A percentile compares a stretch with the other conserved stretches of the same genome.
Conservation (phyloP, 1,140 invertebrate species). For the Nasonia vitripennis region DNA sequence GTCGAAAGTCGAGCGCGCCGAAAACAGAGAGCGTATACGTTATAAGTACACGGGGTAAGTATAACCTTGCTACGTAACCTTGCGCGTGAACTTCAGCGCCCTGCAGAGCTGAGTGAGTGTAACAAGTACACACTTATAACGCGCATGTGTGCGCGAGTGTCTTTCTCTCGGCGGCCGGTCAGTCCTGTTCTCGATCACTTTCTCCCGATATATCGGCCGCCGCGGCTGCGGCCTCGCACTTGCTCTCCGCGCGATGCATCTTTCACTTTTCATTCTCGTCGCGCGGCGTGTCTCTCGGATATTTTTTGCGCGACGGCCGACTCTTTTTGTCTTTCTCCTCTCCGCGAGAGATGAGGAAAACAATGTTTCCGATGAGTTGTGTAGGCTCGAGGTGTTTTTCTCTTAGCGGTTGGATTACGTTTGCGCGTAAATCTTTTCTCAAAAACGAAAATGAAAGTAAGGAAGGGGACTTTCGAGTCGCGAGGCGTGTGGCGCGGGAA, state of each 20-base stretch:
- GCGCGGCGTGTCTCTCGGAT: not conserved
- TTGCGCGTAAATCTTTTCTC: no score
- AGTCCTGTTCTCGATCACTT: constrained; percentile 69
- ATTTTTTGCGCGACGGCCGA: not conserved
- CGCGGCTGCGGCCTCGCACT: constrained; percentile 43
- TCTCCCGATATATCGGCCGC: constrained; percentile 57
- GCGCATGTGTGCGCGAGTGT: not conserved
- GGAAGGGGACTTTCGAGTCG: no score
- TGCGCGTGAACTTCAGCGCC: constrained; percentile 63
- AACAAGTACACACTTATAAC: no score
- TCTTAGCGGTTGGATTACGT: no score
- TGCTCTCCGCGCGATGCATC: constrained; percentile 36
- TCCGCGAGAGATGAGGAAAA: not conserved
- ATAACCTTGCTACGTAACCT: constrained; percentile 70
- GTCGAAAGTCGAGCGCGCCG: constrained; percentile 19
- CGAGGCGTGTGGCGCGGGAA: no score
- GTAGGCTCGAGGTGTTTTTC: no score
- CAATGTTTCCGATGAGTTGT: not conserved
- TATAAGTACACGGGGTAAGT: not conserved
- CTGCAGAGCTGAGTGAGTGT: not conserved
- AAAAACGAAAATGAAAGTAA: no score
- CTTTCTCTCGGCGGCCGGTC: constrained; percentile 48
- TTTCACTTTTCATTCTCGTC: constrained; percentile 43
- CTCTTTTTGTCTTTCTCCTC: not conserved
- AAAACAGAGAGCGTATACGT: not conserved